A percentile compares a stretch with the other conserved stretches of the same genome.
phyloP scores from a whole-genome alignment of 2,113 vertebrate genomes.

The Prunella himalayana region DNA sequence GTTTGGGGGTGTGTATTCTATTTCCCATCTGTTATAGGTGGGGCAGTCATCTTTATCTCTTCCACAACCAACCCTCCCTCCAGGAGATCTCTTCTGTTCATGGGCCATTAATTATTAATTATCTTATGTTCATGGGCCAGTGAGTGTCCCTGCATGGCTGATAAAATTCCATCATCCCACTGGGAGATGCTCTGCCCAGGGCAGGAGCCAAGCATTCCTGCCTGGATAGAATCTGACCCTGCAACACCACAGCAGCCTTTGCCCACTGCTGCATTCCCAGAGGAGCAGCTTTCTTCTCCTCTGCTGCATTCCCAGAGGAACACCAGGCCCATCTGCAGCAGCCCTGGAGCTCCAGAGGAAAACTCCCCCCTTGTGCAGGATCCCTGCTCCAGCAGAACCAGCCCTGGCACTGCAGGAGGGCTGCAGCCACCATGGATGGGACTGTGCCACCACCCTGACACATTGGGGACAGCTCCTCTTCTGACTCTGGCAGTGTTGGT shows the following conservation, averaged over 20 bases:
- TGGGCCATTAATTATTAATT: neutral
- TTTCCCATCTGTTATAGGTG: neutral
- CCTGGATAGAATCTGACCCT: too few species aligned
- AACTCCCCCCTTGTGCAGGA: neutral
- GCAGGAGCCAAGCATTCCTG: too few species aligned
- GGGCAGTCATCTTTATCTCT: neutral
- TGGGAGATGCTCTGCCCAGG: neutral
- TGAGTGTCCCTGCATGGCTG: neutral
- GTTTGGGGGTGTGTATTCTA: neutral
- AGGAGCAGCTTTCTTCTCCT: neutral
- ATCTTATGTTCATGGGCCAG: neutral
- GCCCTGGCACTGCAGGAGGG: neutral
- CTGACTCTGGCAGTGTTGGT: neutral
- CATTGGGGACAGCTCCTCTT: fast-evolving
- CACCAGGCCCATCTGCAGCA: neutral
- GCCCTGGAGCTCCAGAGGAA: neutral
- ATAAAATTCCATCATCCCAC: neutral
- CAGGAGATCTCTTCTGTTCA: neutral
- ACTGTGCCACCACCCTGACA: neutral
- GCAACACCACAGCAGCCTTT: too few species aligned
- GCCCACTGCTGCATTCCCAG: too few species aligned
- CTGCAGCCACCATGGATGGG: neutral
- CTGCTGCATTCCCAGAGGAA: too few species aligned
- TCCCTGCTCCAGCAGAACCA: neutral
- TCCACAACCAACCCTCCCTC: neutral